Evolutionary conservation across 1,140 invertebrate genomes (phyloP).

Genomic region (Anoplophora glabripennis): DNA sequence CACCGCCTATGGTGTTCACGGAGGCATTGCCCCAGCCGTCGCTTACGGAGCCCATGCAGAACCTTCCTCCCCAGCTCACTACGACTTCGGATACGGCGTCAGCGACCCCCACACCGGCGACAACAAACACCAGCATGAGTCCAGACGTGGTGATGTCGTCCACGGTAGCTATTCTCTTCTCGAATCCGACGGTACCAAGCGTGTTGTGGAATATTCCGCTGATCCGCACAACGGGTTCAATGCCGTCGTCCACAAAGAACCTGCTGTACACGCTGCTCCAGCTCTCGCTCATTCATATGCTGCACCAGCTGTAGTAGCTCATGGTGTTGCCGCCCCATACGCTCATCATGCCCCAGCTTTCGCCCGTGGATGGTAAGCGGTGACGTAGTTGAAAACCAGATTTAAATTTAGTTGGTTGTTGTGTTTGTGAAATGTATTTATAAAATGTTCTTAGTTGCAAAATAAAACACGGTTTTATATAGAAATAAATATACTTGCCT

Average conservation of each 20-base stretch:
- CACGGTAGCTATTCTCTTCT: slow-evolving; percentile 43
- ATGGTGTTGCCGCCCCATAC: slow-evolving; percentile 13
- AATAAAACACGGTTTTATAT: no score
- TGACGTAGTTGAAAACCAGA: no score
- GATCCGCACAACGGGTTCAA: slow-evolving; percentile 55
- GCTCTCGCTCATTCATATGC: slow-evolving; percentile 1
- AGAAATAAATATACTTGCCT: no score
- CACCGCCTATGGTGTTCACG: slow-evolving; percentile 4
- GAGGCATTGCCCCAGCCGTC: slow-evolving; percentile 1
- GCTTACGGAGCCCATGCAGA: slow-evolving; percentile 3
- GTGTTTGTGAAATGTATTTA: no score
- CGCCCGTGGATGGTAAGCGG: neutral
- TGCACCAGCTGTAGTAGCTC: slow-evolving; percentile 2
- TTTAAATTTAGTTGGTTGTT: no score
- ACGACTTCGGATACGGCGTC: slow-evolving; percentile 31
- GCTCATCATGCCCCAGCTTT: slow-evolving; percentile 5
- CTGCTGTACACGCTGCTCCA: slow-evolving; percentile 1
- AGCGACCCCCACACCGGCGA: slow-evolving; percentile 54
- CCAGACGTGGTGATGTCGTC: slow-evolving; percentile 30
- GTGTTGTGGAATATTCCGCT: slow-evolving; percentile 63
- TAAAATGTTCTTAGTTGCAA: no score
- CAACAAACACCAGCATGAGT: slow-evolving; percentile 33
- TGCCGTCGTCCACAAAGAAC: slow-evolving; percentile 44
- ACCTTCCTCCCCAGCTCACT: slow-evolving; percentile 30
- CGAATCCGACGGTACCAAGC: slow-evolving; percentile 58